Conservation (phyloP, 2,797 vertebrate genomes). For the Galago senegalensis region DNA sequence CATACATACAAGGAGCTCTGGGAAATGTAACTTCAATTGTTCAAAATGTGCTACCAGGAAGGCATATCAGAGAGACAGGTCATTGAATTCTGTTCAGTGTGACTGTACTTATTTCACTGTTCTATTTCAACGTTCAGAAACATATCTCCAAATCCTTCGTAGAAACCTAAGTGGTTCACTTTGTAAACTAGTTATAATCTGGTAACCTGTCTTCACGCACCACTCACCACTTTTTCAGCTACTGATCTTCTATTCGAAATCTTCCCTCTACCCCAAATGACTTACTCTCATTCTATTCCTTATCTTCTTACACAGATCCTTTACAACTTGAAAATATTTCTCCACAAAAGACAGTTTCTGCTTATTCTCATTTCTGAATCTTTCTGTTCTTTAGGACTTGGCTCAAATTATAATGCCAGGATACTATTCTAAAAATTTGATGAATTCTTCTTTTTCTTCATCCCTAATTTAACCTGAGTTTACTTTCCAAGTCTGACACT, state of each 20-base stretch:
- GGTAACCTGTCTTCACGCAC: not conserved
- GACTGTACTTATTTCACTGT: not conserved
- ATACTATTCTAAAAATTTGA: not conserved
- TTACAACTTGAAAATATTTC: not conserved
- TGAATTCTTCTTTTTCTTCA: not conserved
- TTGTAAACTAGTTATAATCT: not conserved
- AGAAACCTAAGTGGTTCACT: not conserved
- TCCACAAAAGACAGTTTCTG: not conserved
- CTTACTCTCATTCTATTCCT: not conserved
- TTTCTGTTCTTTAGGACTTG: not conserved
- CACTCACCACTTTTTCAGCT: not conserved
- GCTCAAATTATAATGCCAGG: not conserved
- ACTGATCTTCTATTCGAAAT: not conserved
- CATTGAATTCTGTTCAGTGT: not conserved
- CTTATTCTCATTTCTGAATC: not conserved
- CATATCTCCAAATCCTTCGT: not conserved
- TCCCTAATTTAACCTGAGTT: not conserved
- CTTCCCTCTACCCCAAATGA: not conserved
- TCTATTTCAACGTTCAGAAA: not conserved
- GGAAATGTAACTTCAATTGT: not conserved
- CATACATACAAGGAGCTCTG: not conserved
- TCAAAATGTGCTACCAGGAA: not conserved
- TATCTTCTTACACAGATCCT: not conserved
- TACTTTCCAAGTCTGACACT: not conserved
- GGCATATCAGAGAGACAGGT: not conserved